Evolutionary conservation across 2,113 vertebrate species (phyloP), one percentile per base, ranked within the genome.

Genomic region (Ardeotis arabs): DNA sequence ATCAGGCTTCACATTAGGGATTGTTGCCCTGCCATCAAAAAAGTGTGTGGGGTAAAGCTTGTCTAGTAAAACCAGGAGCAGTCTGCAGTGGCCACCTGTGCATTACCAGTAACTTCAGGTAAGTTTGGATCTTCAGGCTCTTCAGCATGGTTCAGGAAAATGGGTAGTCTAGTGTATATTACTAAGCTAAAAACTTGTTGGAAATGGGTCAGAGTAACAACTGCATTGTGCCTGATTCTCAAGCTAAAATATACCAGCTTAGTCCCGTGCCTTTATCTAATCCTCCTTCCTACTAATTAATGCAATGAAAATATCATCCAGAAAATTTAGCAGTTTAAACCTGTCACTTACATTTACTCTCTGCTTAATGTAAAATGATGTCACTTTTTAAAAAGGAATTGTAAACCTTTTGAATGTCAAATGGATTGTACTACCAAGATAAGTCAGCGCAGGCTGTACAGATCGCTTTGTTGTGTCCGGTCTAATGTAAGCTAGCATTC

Each of bases 331-430:
- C 39, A 49, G 35, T 80, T 96, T 85, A 92, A 63, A 85, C 53
- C 41, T 64, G 27, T 87, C 60, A 89, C 33, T 83, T 86, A 70
- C 8, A 1, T 95, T 90, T 89, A 70, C 35, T 78, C 72, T 92
- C 82, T 90, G 41, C 72, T 89, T 92, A 88, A 93, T 92, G 74
- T 87, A 91, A 97, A 97, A 63, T 39, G 3, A 55, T 94, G 77
- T 72, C 4, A 8, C 35, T 35, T 78, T 66, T 70, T 39, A 69
- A 76, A 62, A 92, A 93, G 82, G 31, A 93, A 66, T 70, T 85
- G 83, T 96, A 84, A 93, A 72, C 27, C 28, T 93, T 93, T 73
- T 81, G 47, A 77, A 84, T 60, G 62, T 89, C 90, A 93, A 56
- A 73, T n/a, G 78, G 79, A 82, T 68, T 66, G 10, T 74, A 33